phyloP scores from a whole-genome alignment of 2,888 invertebrate genomes.

The Epistrophe grossulariae region DNA sequence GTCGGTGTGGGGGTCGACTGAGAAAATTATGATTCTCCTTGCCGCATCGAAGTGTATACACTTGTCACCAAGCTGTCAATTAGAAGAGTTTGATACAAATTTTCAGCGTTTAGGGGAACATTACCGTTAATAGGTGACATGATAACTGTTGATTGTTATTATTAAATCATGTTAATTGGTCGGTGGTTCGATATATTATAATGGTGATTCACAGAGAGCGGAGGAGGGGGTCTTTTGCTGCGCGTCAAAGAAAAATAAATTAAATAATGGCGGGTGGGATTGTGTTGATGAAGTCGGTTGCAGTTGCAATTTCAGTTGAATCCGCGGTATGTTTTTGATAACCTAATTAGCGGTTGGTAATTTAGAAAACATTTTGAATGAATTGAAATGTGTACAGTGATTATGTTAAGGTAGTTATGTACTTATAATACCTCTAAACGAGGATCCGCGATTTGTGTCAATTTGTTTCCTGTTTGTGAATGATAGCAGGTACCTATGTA shows the following conservation, averaged over 20 bases:
- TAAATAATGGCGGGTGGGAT: conserved; percentile 24
- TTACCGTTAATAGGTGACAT: conserved; percentile 75
- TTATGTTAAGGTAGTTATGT: neutral
- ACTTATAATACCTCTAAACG: neutral
- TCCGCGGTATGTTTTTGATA: conserved; percentile 58
- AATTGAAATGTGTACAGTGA: conserved; percentile 14
- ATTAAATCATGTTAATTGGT: conserved; percentile 71
- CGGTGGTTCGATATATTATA: conserved; percentile 28
- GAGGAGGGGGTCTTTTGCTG: neutral
- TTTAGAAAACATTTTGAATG: conserved; percentile 60
- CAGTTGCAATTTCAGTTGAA: conserved; percentile 54
- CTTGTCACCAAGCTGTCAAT: conserved; percentile 71
- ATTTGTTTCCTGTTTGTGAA: neutral
- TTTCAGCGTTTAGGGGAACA: conserved; percentile 69
- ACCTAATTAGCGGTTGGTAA: conserved; percentile 64
- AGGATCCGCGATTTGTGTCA: neutral
- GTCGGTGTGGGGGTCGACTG: neutral
- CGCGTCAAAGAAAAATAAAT: conserved; percentile 48
- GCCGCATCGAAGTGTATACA: conserved; percentile 37
- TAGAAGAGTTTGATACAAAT: conserved; percentile 65
- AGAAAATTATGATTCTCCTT: conserved; percentile 62
- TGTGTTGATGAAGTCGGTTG: conserved; percentile 44
- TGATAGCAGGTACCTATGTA: neutral
- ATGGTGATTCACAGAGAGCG: neutral
- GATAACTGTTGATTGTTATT: conserved; percentile 75